Evolutionary conservation across 2,113 vertebrate species (phyloP).

Genomic region (Atherinomorus stipes): DNA sequence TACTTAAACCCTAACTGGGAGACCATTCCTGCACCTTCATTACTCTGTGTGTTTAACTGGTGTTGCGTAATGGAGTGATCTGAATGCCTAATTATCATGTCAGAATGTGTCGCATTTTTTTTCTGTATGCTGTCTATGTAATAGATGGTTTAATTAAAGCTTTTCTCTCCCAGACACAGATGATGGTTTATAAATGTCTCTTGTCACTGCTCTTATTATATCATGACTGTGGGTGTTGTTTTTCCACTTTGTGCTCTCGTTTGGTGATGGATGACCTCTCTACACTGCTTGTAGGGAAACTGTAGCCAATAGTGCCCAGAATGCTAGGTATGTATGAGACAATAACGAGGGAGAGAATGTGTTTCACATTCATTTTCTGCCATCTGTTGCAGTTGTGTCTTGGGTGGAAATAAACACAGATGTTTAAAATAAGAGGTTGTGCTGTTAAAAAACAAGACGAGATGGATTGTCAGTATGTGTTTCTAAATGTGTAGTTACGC

Average conservation of each 20-base stretch:
- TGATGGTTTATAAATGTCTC: conserved; percentile 25
- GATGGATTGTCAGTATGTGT: background rate
- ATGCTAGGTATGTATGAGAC: conserved; percentile 74
- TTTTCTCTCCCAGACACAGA: conserved; percentile 11
- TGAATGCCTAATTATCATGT: conserved; percentile 38
- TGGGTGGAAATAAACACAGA: background rate
- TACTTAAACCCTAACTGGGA: background rate
- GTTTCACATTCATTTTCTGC: background rate
- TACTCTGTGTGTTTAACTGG: background rate
- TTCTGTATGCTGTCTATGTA: conserved; percentile 6
- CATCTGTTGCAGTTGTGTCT: background rate
- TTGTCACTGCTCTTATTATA: conserved; percentile 45
- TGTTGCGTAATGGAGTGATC: conserved; percentile 20
- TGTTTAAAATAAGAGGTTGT: background rate
- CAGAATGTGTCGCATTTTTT: conserved; percentile 18
- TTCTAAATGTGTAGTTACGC: background rate
- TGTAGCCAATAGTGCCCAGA: conserved; percentile 78
- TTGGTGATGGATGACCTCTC: conserved; percentile 71
- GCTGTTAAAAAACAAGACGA: background rate
- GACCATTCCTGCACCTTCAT: background rate
- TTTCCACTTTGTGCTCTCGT: conserved; percentile 75
- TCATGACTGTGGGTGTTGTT: conserved; percentile 66
- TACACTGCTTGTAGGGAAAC: conserved; percentile 72
- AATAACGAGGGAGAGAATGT: background rate
- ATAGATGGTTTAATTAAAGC: conserved; percentile 53